Evolutionary conservation across 2,113 vertebrate genomes (phyloP), one percentile per base, ranked within the genome.

Genomic region (Pseudorhombus dupliciocellatus): DNA sequence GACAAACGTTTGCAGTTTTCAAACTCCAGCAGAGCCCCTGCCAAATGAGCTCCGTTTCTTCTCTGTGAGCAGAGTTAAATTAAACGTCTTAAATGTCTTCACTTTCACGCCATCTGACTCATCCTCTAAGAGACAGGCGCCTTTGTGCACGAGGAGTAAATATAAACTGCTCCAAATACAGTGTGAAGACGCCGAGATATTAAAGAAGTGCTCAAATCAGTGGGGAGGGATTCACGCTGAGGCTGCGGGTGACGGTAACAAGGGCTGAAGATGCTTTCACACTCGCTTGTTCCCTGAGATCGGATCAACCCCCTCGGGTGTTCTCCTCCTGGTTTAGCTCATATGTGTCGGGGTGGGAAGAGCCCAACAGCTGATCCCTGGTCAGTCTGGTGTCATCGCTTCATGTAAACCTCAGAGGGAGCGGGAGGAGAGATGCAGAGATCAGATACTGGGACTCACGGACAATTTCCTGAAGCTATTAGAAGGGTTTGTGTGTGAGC

Each of bases 301-400:
- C 7, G 0, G 15, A 0, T 62, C 15, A 25, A 22, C 34, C 52
- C n/a, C 62, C 40, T 52, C 5, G 0, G 21, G 31, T 34, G 66
- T 60, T 63, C 28, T 16, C 11, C 48, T 59, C n/a, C 40, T 46
- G 72, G 24, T 73, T 72, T 55, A 8, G 44, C 28, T 57, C 57
- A 9, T 15, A 8, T 11, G 34, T 5, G 22, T n/a, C 5, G 24
- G 28, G 7, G n/a, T 21, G 12, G 21, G 55, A 44, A 55, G 58
- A 4, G 2, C 22, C 54, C 20, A 70, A 40, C 76, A 74, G 75
- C 73, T 66, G 82, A 75, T 80, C 51, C 25, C 31, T 26, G 67
- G 25, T 70, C 73, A 69, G 57, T 20, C 8, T 44, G 12, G 12
- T 51, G 55, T 53, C 50, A 37, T 37, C 34, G 10, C 34, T 37